Conservation (phyloP, 1,140 invertebrate genomes). For the Aphelinus atriplicis region DNA sequence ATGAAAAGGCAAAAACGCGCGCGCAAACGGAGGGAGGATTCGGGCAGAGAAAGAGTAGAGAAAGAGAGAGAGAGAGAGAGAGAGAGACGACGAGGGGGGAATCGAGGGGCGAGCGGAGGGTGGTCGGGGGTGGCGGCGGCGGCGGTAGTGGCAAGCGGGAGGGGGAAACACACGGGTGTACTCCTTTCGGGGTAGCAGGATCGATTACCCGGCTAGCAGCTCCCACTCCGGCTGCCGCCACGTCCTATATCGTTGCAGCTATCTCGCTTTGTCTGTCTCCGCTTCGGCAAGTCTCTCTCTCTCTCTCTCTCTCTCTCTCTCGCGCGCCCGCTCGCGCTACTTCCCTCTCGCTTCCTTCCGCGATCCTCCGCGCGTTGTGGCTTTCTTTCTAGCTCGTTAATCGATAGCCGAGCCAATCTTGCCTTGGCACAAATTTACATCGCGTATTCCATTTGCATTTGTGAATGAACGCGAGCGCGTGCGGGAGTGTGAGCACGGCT, state of each 20-base stretch:
- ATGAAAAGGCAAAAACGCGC: too few relatives aligned
- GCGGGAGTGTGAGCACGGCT: neutral
- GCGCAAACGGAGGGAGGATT: too few relatives aligned
- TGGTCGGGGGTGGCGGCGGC: neutral
- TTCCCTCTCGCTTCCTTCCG: neutral
- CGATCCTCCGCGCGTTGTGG: neutral
- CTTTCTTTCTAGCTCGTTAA: slow-evolving; percentile 36
- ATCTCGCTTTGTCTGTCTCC: slow-evolving; percentile 10
- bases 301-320: neutral
- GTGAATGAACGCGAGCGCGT: neutral
- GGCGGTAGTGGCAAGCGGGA: neutral
- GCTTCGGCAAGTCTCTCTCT: neutral
- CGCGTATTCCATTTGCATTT: neutral
- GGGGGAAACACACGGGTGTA: slow-evolving; percentile 10
- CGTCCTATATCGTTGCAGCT: neutral
- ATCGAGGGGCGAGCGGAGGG: neutral
- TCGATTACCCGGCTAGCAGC: slow-evolving; percentile 33
- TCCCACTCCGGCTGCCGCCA: neutral
- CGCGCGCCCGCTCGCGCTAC: neutral
- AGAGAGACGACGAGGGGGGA: neutral
- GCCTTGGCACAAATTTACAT: slow-evolving; percentile 27
- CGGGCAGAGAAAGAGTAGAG: neutral
- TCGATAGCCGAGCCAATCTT: slow-evolving; percentile 28
- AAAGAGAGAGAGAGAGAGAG: neutral
- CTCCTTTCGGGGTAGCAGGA: slow-evolving; percentile 31